Percentiles rank a stretch among this genome's conserved stretches.
Conservation (phyloP, 2,797 vertebrate genomes). For the Periophthalmus magnuspinnatus region DNA sequence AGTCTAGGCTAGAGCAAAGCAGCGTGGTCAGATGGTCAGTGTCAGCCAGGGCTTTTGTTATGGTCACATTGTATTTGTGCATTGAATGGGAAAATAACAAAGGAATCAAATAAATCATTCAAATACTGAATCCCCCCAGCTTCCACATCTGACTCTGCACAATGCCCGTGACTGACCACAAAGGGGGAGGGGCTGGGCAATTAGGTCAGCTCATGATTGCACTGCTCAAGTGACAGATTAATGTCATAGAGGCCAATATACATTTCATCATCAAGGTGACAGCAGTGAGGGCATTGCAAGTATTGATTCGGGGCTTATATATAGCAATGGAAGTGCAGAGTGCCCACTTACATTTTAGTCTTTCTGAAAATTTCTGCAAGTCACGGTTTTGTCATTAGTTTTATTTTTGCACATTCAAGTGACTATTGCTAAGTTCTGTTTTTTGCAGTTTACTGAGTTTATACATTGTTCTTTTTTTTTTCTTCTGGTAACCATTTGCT, state of each 20-base stretch:
- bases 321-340: constrained; percentile 15
- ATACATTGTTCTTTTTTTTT: too few relatives aligned
- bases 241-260: constrained; percentile 63
- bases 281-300: constrained; percentile 22
- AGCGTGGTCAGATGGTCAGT: constrained; percentile 74
- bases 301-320: constrained; percentile 52
- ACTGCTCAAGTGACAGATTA: constrained; percentile 71
- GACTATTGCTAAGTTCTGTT: neutral
- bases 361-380: neutral
- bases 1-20: constrained; percentile 53
- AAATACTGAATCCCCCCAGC: constrained; percentile 67
- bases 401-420: neutral
- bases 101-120: constrained; percentile 77
- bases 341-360: neutral
- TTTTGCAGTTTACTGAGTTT: too few relatives aligned
- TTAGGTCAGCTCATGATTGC: constrained; percentile 73
- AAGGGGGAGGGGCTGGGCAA: constrained; percentile 56
- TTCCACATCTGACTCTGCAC: constrained; percentile 74
- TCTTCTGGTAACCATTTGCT: too few relatives aligned
- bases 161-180: constrained; percentile 57
- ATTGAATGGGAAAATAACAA: constrained; percentile 74
- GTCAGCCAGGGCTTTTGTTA: constrained; percentile 74
- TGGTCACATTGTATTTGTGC: constrained; percentile 71
- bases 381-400: neutral
- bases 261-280: constrained; percentile 62